Evolutionary conservation across 2,797 vertebrate species (phyloP), one percentile per base, ranked within the genome.

Genomic region (Nannoperca obscura): DNA sequence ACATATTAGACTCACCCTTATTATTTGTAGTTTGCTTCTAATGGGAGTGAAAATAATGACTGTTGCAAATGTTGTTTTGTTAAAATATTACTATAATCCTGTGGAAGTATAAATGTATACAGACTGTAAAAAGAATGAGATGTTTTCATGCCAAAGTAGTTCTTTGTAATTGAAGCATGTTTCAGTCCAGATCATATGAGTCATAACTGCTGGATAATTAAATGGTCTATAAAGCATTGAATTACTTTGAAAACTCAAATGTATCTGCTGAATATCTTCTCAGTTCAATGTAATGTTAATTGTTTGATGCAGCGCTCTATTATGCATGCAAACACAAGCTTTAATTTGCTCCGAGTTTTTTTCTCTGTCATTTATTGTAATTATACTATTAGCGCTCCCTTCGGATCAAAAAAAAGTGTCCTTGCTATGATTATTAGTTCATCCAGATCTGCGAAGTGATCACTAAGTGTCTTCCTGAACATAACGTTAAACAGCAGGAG

Each of bases 311-410:
- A 59, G 67, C 68, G 46, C 67, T 83, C 44, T 82, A 82, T 93
- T 93, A 86, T 86, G 69, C 80, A 84, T 74, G 69, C 83, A 83
- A 82, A 90, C 81, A 71, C 69, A 44, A 82, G 71, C 78, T 80
- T 91, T 89, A 74, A 90, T 92, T 88, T 62, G 44, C 47, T 78
- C 59, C 3, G 20, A 47, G 30, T 74, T 82, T 55, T 66, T 66
- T 57, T 47, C 38, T 73, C 17, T 86, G 78, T 40, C 38, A 81
- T 87, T 90, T 88, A 80, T 83, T 90, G 72, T 83, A 90, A 93
- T 93, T 90, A 84, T 69, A 81, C 78, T 71, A 79, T 88, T 83
- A 85, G 63, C 9, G 15, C 65, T 93, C 89, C 86, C 84, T 74
- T 78, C 34, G 50, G 83, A 91, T 88, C 58, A 73, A 86, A 90